Percentiles rank a stretch among this genome's conserved stretches.
Evolutionary conservation across 1,140 invertebrate species (phyloP).

Genomic region (Anastatus disparis): DNA sequence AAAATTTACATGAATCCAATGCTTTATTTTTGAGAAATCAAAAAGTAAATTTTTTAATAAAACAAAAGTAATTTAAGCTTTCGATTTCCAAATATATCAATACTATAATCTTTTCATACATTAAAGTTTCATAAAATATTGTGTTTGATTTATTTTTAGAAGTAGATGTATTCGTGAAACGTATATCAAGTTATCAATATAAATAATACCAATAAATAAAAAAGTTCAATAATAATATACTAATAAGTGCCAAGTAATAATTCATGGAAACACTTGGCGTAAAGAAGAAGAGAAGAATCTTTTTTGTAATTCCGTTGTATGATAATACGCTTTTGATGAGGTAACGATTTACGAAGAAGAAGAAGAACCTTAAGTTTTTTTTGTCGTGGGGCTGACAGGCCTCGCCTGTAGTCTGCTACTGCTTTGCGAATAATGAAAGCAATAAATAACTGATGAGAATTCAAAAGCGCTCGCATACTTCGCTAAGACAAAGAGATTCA

Average conservation of each 20-base stretch:
- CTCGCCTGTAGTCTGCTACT: slow-evolving; percentile 7
- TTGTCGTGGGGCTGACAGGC: slow-evolving; percentile 24
- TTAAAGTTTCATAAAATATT: no score
- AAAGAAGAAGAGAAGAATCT: not conserved
- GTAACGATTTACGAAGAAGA: slow-evolving; percentile 28
- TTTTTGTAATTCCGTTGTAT: slow-evolving; percentile 21
- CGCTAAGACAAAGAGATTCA: slow-evolving; percentile 43
- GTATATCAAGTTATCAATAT: no score
- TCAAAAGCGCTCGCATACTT: slow-evolving; percentile 32
- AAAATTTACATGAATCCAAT: no score
- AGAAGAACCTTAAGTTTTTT: slow-evolving; percentile 13
- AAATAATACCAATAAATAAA: no score
- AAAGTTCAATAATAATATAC: no score
- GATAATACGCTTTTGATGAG: slow-evolving; percentile 57
- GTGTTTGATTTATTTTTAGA: no score
- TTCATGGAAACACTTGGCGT: slow-evolving; percentile 38
- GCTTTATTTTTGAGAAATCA: no score
- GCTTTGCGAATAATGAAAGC: slow-evolving; percentile 48
- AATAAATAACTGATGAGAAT: slow-evolving; percentile 59
- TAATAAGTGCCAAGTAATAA: slow-evolving; percentile 32
- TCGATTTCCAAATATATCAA: no score
- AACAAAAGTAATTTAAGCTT: no score
- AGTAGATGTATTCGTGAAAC: no score
- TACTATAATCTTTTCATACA: no score
- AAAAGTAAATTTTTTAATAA: no score